Conservation (phyloP, 2,113 vertebrate species). For the Hirundichthys speculiger region DNA sequence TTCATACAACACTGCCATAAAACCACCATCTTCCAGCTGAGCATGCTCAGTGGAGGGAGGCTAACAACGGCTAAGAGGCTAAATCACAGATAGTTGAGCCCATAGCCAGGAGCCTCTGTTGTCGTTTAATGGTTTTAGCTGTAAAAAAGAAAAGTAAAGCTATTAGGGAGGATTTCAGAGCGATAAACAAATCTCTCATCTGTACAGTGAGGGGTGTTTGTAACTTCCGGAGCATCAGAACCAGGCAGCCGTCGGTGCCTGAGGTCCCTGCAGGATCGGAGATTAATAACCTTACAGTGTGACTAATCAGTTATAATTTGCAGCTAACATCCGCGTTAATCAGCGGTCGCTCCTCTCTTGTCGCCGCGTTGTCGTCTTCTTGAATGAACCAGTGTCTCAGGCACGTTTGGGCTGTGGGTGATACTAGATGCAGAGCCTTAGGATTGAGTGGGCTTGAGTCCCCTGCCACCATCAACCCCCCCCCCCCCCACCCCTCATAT, state of each 20-base stretch:
- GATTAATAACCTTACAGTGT: slow-evolving; percentile 19
- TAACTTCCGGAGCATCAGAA: neutral
- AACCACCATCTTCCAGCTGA: too few relatives aligned
- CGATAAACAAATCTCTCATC: neutral
- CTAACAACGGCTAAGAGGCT: too few relatives aligned
- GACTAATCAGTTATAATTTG: slow-evolving; percentile 45
- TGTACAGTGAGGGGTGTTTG: neutral
- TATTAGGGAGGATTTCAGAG: too few relatives aligned
- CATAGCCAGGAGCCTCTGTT: too few relatives aligned
- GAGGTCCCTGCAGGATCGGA: slow-evolving; percentile 10
- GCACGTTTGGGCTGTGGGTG: slow-evolving; percentile 15
- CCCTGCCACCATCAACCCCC: slow-evolving; percentile 26
- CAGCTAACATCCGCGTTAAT: slow-evolving; percentile 24
- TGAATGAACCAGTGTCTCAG: neutral
- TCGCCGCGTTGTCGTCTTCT: neutral
- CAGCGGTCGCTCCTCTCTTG: slow-evolving; percentile 4
- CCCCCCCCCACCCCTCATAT: slow-evolving; percentile 1
- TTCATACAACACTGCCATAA: too few relatives aligned
- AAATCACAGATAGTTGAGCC: too few relatives aligned
- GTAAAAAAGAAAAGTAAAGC: too few relatives aligned
- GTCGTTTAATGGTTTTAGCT: too few relatives aligned
- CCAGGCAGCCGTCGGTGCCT: too few relatives aligned
- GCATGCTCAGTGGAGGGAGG: too few relatives aligned
- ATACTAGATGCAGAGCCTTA: slow-evolving; percentile 48
- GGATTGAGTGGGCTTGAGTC: slow-evolving; percentile 46